These are phyloP conservation scores for Megaleporinus macrocephalus DNA, from an alignment of 2,113 vertebrate species.

Conservation along the genomic window DNA sequence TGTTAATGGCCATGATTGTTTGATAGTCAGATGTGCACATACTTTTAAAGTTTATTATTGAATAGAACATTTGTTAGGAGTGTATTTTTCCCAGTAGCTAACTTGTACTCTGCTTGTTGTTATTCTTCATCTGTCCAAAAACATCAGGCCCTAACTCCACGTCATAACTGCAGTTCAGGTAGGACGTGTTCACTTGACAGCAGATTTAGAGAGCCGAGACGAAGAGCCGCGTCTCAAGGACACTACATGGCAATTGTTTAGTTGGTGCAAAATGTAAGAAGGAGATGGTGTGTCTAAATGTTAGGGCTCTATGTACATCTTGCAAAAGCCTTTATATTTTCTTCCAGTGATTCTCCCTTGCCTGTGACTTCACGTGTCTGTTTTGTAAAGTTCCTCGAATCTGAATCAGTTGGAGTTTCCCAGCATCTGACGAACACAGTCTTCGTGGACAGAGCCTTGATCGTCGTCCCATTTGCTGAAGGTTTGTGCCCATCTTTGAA, in stretches of 20 bases:
- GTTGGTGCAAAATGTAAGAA: conserved; percentile 1
- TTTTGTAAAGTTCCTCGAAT: conserved; percentile 99
- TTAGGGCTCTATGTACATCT: conserved; percentile 69
- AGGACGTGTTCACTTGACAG: conserved; percentile 50
- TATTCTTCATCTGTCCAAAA: conserved; percentile 65
- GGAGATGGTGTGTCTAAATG: conserved; percentile 46
- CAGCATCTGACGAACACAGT: conserved; percentile 99
- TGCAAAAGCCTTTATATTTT: conserved; percentile 82
- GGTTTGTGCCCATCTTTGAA: conserved; percentile 82
- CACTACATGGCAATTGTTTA: background rate
- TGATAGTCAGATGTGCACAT: too few relatives aligned
- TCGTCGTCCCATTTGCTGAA: conserved; percentile 99
- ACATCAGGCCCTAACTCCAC: conserved; percentile 59
- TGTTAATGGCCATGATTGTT: too few relatives aligned
- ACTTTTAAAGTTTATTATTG: background rate
- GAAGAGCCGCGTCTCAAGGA: background rate
- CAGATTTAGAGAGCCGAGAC: conserved; percentile 45
- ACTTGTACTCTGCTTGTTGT: conserved; percentile 72
- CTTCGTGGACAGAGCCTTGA: conserved; percentile 99
- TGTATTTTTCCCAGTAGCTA: conserved; percentile 22
- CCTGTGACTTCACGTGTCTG: conserved; percentile 99
- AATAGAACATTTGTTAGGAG: background rate
- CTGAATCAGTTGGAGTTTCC: conserved; percentile 96
- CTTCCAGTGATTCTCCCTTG: conserved; percentile 97
- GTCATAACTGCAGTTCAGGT: conserved; percentile 67